These are phyloP conservation scores for Chascanopsetta lugubris DNA, from an alignment of 2,113 vertebrate genomes.

Conservation along the genomic window DNA sequence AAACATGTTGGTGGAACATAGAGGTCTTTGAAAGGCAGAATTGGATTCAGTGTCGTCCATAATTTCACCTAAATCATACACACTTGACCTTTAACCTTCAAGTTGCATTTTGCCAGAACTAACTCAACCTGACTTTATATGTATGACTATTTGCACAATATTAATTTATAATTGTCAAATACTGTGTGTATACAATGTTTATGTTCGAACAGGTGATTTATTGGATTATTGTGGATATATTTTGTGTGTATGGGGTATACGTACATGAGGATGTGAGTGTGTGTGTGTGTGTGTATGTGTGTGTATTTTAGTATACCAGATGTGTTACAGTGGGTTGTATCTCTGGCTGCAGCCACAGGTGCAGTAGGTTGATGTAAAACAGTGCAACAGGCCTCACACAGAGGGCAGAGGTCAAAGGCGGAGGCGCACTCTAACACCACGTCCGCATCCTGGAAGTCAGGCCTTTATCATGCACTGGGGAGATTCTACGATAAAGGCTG, in stretches of 20 bases:
- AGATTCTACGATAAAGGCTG: conserved; percentile 19
- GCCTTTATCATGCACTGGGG: conserved; percentile 19
- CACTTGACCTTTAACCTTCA: too few species aligned
- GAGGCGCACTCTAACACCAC: neutral
- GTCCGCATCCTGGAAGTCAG: conserved; percentile 27
- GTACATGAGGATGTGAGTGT: conserved; percentile 3
- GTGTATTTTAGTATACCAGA: conserved; percentile 36
- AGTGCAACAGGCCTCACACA: conserved; percentile 24
- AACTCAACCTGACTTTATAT: conserved; percentile 54
- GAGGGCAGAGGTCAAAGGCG: conserved; percentile 43
- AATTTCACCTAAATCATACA: too few species aligned
- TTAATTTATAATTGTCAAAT: conserved; percentile 74
- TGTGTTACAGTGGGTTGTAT: conserved; percentile 29
- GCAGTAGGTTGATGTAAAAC: conserved; percentile 23
- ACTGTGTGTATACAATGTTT: conserved; percentile 29
- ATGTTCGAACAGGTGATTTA: conserved; percentile 57
- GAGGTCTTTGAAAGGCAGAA: too few species aligned
- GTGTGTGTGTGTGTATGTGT: neutral
- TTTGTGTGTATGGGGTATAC: conserved; percentile 5
- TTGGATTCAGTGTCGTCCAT: too few species aligned
- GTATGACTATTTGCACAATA: conserved; percentile 69
- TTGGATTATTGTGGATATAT: conserved; percentile 49
- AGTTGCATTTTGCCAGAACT: conserved; percentile 34
- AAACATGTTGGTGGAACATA: too few species aligned
- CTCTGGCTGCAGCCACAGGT: neutral